A percentile compares a stretch with the other conserved stretches of the same genome.
phyloP scores from a whole-genome alignment of 35 echinoderm and acorn worm species.

The Holothuria glaberrima region DNA sequence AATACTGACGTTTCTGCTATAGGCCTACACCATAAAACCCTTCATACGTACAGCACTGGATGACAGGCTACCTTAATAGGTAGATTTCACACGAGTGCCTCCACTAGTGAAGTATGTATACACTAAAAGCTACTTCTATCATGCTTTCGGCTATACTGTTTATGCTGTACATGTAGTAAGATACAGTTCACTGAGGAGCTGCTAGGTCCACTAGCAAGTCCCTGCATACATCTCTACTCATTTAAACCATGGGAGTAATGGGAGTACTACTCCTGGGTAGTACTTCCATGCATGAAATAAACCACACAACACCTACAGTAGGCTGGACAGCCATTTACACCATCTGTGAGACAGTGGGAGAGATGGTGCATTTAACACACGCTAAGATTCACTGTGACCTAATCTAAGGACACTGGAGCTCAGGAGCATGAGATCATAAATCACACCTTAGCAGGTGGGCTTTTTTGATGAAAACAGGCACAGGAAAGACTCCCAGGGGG shows the following conservation, averaged over 20 bases:
- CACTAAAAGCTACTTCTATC: too few relatives aligned
- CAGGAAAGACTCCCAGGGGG: conserved; percentile 21
- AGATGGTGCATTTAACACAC: neutral
- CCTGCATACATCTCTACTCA: too few relatives aligned
- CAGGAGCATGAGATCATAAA: conserved; percentile 8
- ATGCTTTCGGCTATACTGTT: neutral
- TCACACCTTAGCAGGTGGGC: conserved; percentile 28
- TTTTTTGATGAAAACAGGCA: neutral
- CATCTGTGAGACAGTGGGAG: neutral
- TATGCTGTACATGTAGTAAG: neutral
- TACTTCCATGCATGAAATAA: too few relatives aligned
- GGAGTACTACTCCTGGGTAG: too few relatives aligned
- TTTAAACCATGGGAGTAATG: too few relatives aligned
- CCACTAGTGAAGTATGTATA: too few relatives aligned
- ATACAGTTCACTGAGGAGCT: neutral
- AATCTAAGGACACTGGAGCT: neutral
- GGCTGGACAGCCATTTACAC: too few relatives aligned
- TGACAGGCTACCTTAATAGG: neutral
- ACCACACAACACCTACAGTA: too few relatives aligned
- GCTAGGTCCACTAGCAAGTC: neutral
- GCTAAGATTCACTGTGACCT: conserved; percentile 3
- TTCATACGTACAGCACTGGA: too few relatives aligned
- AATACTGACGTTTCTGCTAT: too few relatives aligned
- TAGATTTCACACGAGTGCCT: neutral
- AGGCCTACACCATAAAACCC: too few relatives aligned